Conservation (phyloP, 2,888 invertebrate species). For the Oligia fasciuncula region DNA sequence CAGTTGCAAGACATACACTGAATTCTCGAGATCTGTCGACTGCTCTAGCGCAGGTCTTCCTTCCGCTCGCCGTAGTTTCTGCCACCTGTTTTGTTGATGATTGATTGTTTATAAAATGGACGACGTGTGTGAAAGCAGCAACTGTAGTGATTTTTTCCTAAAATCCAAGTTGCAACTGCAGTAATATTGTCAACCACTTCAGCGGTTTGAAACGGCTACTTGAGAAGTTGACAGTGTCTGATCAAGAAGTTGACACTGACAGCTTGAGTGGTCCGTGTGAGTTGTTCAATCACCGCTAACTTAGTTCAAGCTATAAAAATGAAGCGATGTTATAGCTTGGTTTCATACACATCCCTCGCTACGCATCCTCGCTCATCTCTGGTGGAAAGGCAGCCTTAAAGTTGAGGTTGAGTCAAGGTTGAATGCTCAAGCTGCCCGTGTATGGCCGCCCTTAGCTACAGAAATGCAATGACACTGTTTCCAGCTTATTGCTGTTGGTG, state of each 20-base stretch:
- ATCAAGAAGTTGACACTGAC: neutral
- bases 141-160: too few relatives aligned
- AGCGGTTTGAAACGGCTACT: neutral
- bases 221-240: neutral
- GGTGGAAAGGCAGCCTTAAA: too few relatives aligned
- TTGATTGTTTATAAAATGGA: neutral
- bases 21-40: neutral
- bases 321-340: too few relatives aligned
- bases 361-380: too few relatives aligned
- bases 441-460: conserved; percentile 18
- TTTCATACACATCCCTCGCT: too few relatives aligned
- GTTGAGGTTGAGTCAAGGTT: neutral
- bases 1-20: neutral
- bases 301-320: too few relatives aligned
- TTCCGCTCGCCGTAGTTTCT: neutral
- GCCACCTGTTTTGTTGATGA: neutral
- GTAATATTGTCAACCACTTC: neutral
- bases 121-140: too few relatives aligned
- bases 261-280: neutral
- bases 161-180: neutral
- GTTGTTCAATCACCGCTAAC: neutral
- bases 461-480: conserved; percentile 65
- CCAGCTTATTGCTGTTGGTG: conserved; percentile 60
- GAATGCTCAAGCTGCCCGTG: neutral
- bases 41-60: neutral